These are phyloP conservation scores for Rhizomys pruinosus DNA, from an alignment of 2,113 vertebrate genomes.

Conservation along the genomic window DNA sequence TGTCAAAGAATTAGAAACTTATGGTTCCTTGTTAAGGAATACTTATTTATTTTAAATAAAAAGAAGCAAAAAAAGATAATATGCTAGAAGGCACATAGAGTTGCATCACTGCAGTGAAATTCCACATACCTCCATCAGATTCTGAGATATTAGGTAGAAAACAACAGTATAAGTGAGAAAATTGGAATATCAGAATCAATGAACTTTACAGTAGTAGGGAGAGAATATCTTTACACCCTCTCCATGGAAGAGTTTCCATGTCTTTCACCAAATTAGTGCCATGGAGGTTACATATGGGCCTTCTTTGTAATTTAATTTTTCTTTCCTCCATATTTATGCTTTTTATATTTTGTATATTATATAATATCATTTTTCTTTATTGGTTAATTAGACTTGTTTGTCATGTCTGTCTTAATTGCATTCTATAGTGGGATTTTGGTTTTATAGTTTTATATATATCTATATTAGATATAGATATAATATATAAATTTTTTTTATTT, in stretches of 20 bases:
- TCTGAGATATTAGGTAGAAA: neutral
- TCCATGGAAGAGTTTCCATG: neutral
- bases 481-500: too few relatives aligned
- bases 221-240: too few relatives aligned
- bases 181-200: neutral
- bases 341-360: neutral
- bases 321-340: conserved; percentile 7
- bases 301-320: conserved; percentile 22
- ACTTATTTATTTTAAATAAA: too few relatives aligned
- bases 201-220: neutral
- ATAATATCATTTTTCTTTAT: conserved; percentile 4
- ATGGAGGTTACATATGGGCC: neutral
- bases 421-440: too few relatives aligned
- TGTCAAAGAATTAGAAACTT: too few relatives aligned
- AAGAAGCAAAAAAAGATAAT: neutral
- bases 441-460: too few relatives aligned
- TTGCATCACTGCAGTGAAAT: neutral
- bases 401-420: conserved; percentile 3
- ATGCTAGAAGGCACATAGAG: neutral
- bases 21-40: too few relatives aligned
- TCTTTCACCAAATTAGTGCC: neutral
- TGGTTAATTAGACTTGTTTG: conserved; percentile 10
- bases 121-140: neutral
- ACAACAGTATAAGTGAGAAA: neutral
- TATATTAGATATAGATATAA: too few relatives aligned